Conservation (phyloP, 2,113 vertebrate species). For the Galbula dea region DNA sequence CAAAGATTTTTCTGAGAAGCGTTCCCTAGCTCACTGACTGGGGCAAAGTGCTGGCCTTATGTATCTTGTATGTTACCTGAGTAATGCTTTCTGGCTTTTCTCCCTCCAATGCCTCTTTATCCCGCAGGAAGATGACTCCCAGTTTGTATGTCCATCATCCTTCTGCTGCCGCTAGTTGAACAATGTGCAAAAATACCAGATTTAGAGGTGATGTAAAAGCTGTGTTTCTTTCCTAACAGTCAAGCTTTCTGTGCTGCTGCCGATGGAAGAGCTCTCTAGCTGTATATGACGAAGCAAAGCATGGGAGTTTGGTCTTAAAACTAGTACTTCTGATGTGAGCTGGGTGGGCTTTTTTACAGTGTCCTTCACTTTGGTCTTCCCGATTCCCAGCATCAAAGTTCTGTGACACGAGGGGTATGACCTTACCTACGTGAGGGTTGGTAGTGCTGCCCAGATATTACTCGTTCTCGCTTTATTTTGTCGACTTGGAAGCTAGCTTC, state of each 20-base stretch:
- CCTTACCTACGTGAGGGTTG: background rate
- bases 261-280: background rate
- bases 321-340: background rate
- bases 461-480: background rate
- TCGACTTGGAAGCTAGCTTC: background rate
- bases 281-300: background rate
- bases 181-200: background rate
- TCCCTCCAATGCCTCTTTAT: background rate
- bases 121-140: background rate
- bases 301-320: background rate
- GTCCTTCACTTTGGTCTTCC: background rate
- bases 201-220: background rate
- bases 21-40: background rate
- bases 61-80: background rate
- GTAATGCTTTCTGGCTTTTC: background rate
- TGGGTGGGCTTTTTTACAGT: background rate
- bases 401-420: background rate
- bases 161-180: background rate
- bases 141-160: rapidly evolving
- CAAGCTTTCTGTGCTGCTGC: background rate
- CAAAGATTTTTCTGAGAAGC: background rate
- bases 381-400: background rate
- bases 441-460: background rate
- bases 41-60: background rate
- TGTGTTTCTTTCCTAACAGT: background rate